Evolutionary conservation across 2,888 invertebrate genomes (phyloP).

Genomic region (Erannis defoliaria): DNA sequence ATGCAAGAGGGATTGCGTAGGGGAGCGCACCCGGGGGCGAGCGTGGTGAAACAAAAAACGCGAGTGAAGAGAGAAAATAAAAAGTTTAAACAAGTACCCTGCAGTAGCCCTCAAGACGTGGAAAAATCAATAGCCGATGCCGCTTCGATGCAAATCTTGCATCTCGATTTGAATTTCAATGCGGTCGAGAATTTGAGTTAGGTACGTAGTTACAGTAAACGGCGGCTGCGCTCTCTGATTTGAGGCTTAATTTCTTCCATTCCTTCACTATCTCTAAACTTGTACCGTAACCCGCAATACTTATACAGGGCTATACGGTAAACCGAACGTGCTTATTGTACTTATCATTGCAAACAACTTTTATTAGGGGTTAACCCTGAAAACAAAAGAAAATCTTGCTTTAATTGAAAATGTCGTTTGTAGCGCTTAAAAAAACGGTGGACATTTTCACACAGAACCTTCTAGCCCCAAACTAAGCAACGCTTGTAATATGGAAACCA

Average conservation of each 20-base stretch:
- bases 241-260: slow-evolving; percentile 56
- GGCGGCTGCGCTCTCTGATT: slow-evolving; percentile 55
- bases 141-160: slow-evolving; percentile 82
- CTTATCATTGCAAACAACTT: too few relatives aligned
- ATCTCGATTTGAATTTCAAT: slow-evolving; percentile 83
- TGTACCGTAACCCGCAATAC: too few relatives aligned
- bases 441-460: too few relatives aligned
- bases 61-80: slow-evolving; percentile 85
- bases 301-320: too few relatives aligned
- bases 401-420: too few relatives aligned
- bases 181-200: slow-evolving; percentile 68
- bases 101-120: slow-evolving; percentile 82
- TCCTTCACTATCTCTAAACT: slow-evolving; percentile 21
- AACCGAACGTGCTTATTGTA: too few relatives aligned
- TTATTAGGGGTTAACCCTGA: too few relatives aligned
- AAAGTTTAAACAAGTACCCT: slow-evolving; percentile 85
- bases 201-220: slow-evolving; percentile 48
- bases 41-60: slow-evolving; percentile 86
- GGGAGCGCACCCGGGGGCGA: slow-evolving; percentile 76
- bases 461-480: too few relatives aligned
- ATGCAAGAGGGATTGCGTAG: slow-evolving; percentile 85
- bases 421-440: too few relatives aligned
- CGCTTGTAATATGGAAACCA: too few relatives aligned
- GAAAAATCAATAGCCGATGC: slow-evolving; percentile 84
- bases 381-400: too few relatives aligned